These are phyloP conservation scores for Dryomyza anilis DNA, from an alignment of 2,888 invertebrate genomes.

Conservation along the genomic window DNA sequence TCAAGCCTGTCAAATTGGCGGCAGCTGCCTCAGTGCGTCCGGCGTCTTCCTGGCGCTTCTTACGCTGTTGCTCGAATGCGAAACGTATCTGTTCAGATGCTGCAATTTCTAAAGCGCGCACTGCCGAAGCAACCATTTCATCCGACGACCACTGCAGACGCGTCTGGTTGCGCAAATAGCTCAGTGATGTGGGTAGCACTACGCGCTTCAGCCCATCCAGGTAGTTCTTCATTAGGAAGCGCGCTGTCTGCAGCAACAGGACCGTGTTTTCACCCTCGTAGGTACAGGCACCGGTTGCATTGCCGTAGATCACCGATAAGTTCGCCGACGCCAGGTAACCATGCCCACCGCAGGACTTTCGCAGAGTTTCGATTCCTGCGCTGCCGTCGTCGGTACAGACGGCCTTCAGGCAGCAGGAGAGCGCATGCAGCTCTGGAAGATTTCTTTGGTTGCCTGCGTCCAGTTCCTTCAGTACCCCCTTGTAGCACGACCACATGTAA, in stretches of 20 bases:
- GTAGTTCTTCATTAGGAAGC: slow-evolving; percentile 79
- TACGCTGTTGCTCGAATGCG: slow-evolving; percentile 71
- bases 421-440: slow-evolving; percentile 82
- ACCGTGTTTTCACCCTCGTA: slow-evolving; percentile 98
- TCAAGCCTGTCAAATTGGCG: slow-evolving; percentile 83
- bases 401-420: slow-evolving; percentile 90
- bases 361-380: slow-evolving; percentile 79
- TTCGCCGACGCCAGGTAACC: slow-evolving; percentile 88
- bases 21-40: slow-evolving; percentile 71
- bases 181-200: slow-evolving; percentile 69
- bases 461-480: slow-evolving; percentile 75
- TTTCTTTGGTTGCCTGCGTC: slow-evolving; percentile 76
- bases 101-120: slow-evolving; percentile 61
- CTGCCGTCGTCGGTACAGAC: slow-evolving; percentile 77
- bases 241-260: slow-evolving; percentile 83
- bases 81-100: slow-evolving; percentile 68
- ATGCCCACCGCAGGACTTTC: slow-evolving; percentile 92
- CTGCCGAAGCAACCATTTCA: slow-evolving; percentile 44
- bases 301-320: slow-evolving; percentile 80
- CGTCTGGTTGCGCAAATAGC: slow-evolving; percentile 68
- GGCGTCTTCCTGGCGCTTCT: slow-evolving; percentile 59
- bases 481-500: slow-evolving; percentile 83
- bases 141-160: slow-evolving; percentile 45
- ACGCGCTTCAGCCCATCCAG: slow-evolving; percentile 67
- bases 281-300: slow-evolving; percentile 84